Conservation (phyloP, 2,888 invertebrate genomes). For the Drosophila fulvimacula region DNA sequence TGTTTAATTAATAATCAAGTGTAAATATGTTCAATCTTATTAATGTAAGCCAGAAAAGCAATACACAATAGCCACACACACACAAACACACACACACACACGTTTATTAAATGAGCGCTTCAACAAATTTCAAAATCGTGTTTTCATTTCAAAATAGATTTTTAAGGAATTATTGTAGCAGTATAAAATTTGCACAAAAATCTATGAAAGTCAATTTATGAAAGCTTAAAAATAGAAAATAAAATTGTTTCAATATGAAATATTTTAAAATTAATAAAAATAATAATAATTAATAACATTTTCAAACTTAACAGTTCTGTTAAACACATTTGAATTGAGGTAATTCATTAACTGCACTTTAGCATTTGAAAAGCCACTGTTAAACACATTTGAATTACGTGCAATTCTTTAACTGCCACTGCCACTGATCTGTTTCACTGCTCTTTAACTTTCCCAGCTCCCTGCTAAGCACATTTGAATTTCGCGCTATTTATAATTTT, state of each 20-base stretch:
- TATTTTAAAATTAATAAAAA: not conserved
- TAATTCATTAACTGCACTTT: too few relatives aligned
- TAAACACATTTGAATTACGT: not conserved
- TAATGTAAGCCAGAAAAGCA: constrained; percentile 66
- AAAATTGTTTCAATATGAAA: not conserved
- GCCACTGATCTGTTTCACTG: not conserved
- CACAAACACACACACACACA: constrained; percentile 27
- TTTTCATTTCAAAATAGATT: not conserved
- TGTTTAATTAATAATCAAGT: constrained; percentile 56
- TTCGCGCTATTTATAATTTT: not conserved
- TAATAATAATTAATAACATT: constrained; percentile 3
- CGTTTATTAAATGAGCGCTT: constrained; percentile 66
- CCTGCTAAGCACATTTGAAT: not conserved
- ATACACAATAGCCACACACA: constrained; percentile 29
- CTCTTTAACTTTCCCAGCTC: not conserved
- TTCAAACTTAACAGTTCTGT: not conserved
- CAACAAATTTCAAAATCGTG: constrained; percentile 18
- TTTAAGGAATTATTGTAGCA: too few relatives aligned
- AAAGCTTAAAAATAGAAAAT: not conserved
- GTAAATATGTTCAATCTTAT: constrained; percentile 68
- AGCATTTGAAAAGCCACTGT: not conserved
- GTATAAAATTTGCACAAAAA: too few relatives aligned
- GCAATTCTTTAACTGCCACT: not conserved
- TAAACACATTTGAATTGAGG: not conserved
- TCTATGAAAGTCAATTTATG: not conserved